Base-by-base conservation (phyloP, 2,888 invertebrate genomes). In the Aporophyla lueneburgensis region DNA sequence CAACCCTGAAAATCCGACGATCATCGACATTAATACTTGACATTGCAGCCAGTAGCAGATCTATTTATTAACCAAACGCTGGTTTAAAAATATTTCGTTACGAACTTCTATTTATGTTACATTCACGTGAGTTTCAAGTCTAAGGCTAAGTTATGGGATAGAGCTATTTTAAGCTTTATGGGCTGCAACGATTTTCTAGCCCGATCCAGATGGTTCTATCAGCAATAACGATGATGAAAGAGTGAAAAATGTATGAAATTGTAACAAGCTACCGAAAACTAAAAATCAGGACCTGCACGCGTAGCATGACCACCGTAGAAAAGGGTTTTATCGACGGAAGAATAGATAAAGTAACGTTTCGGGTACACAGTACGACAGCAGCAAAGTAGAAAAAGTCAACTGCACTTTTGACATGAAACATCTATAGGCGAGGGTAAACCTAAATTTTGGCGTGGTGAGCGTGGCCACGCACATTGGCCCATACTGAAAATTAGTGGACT, bases 1-100 rank as follows among this genome's bases (percentile, higher is more conserved):
- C 46, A 76, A 12, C 71, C 71, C 49, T 80, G n/a, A 51, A 49
- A 62, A 14, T 16, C 27, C 54, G 19, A 62, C 21, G 49, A 80
- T 56, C 74, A 62, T 62, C 43, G 77, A 72, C 80, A 61, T 62
- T 54, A 67, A 67, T 70, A 82, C 66, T 58, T 80, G 83, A 82
- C 82, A 82, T 80, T 82, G 78, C 70, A 58, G 51, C 70, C 9
- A 54, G 59, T 71, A 54, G 46, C 65, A 46, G 2, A 77, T 76
- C 24, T 71, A 63, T 63, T 63, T 67, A 83, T 27, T 40, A 19
- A 68, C 56, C 53, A n/a, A 70, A n/a, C 27, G 63, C 14, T 43
- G 27, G 24, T 63, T 43, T 63, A 54, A 80, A 81, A 80, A 78
- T 58, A 70, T 77, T 77, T 71, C 67, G 33, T 40, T 68, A 67